Evolutionary conservation across 2,888 invertebrate species (phyloP).

Genomic region (Lasius platythorax): DNA sequence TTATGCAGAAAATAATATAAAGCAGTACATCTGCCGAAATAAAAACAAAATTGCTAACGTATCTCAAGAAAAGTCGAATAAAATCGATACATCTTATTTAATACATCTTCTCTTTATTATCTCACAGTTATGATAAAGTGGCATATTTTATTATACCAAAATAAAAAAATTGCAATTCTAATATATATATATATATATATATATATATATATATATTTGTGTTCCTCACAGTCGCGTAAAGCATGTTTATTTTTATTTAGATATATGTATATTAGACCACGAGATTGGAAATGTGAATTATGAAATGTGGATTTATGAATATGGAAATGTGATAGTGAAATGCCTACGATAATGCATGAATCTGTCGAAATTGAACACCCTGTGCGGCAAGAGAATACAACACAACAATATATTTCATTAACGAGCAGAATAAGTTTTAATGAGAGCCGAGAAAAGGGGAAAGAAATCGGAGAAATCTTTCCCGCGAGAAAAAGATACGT

Average conservation of each 20-base stretch:
- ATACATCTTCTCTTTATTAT: not conserved
- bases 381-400: not conserved
- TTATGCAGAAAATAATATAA: not conserved
- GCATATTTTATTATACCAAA: not conserved
- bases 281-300: not conserved
- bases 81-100: not conserved
- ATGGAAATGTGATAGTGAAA: too few relatives aligned
- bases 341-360: not conserved
- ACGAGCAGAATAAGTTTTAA: conserved; percentile 4
- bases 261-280: not conserved
- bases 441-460: not conserved
- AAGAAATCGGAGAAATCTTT: not conserved
- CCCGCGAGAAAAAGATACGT: conserved; percentile 59
- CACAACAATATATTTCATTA: not conserved
- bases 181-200: too few relatives aligned
- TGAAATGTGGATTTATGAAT: not conserved
- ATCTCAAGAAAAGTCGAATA: not conserved
- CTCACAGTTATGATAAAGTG: not conserved
- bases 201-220: too few relatives aligned
- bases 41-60: not conserved
- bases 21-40: not conserved
- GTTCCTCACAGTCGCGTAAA: not conserved
- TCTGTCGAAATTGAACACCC: not conserved
- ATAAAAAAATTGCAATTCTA: not conserved
- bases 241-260: not conserved